Evolutionary conservation across 2,888 invertebrate species (phyloP).

Genomic region (Ormyrus nitidulus): DNA sequence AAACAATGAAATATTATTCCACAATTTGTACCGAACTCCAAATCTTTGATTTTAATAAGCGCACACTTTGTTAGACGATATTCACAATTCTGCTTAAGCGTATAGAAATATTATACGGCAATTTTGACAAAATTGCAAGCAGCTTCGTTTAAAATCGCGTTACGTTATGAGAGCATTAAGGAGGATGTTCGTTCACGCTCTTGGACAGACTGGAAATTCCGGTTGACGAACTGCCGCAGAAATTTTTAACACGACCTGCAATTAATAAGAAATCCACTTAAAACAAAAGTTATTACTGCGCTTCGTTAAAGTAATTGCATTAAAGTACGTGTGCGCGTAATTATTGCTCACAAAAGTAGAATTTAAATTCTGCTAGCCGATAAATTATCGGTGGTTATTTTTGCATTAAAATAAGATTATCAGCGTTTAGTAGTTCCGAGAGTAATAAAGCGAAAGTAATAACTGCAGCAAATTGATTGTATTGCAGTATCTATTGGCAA

Average conservation of each 20-base stretch:
- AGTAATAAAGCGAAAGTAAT: conserved; percentile 4
- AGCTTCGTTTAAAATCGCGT: conserved; percentile 32
- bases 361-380: conserved; percentile 9
- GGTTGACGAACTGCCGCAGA: conserved; percentile 47
- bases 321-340: conserved; percentile 19
- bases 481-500: background rate
- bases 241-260: conserved; percentile 50
- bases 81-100: background rate
- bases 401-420: background rate
- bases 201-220: conserved; percentile 40
- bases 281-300: conserved; percentile 37
- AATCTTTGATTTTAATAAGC: no score
- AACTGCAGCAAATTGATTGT: conserved; percentile 8
- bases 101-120: conserved; percentile 3
- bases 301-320: conserved; percentile 37
- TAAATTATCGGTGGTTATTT: background rate
- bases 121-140: conserved; percentile 15
- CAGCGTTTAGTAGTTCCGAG: background rate
- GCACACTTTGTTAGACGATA: background rate
- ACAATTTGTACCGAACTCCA: no score
- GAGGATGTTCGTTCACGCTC: conserved; percentile 8
- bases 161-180: conserved; percentile 28
- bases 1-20: no score
- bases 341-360: conserved; percentile 14
- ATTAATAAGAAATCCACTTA: conserved; percentile 60